Conservation (phyloP, 2,888 invertebrate species). For the Rhaphigaster nebulosa region DNA sequence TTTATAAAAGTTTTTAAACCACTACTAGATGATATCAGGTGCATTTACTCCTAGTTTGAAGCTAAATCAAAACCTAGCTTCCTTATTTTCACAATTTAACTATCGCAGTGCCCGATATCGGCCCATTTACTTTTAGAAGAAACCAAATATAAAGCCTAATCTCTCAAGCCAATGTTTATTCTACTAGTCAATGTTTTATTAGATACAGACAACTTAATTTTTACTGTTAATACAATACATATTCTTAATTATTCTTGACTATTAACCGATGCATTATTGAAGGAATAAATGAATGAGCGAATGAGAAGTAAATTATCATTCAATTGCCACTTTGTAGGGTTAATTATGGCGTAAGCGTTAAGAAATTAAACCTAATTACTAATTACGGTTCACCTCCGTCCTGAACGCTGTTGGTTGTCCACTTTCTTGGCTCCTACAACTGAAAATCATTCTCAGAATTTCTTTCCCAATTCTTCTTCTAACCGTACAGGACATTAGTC, state of each 20-base stretch:
- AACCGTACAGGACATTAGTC: not conserved
- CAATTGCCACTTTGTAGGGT: not conserved
- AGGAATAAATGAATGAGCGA: not conserved
- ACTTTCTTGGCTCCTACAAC: not conserved
- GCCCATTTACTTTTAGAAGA: no score
- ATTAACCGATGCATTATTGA: not conserved
- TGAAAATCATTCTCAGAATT: not conserved
- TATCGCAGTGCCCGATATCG: no score
- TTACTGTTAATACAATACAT: not conserved
- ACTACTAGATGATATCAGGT: no score
- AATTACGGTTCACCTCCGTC: not conserved
- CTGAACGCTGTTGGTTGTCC: not conserved
- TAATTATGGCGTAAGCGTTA: not conserved
- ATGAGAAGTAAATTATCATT: not conserved
- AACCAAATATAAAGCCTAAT: no score
- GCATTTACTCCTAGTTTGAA: no score
- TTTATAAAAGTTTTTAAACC: no score
- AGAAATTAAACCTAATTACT: not conserved
- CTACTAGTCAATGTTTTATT: no score
- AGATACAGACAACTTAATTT: no score
- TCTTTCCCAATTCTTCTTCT: not conserved
- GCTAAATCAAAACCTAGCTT: no score
- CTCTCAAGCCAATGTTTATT: no score
- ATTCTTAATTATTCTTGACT: no score
- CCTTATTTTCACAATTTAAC: no score